Conservation (phyloP, 2,888 invertebrate species). For the Actias luna region DNA sequence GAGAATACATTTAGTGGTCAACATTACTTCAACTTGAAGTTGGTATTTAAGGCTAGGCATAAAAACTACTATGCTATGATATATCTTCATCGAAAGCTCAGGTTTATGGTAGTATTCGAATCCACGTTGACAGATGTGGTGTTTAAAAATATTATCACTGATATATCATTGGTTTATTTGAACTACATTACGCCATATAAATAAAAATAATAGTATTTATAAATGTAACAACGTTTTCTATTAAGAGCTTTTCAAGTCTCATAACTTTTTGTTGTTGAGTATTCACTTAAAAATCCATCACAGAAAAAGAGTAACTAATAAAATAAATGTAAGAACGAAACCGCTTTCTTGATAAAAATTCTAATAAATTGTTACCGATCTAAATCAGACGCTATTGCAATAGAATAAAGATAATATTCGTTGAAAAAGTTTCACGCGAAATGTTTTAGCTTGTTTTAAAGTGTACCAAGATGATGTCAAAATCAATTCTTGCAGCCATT, state of each 20-base stretch:
- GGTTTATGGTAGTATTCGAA: too few species aligned
- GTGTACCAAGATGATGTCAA: constrained; percentile 64
- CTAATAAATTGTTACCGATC: constrained; percentile 14
- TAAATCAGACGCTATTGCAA: constrained; percentile 25
- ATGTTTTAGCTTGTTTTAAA: constrained; percentile 67
- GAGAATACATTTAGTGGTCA: too few species aligned
- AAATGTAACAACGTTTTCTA: neutral
- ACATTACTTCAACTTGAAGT: too few species aligned
- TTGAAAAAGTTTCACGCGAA: constrained; percentile 28
- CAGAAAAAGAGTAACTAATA: constrained; percentile 75
- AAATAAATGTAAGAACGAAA: constrained; percentile 71
- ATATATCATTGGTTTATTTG: too few species aligned
- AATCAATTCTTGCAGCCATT: constrained; percentile 76
- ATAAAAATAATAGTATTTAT: neutral
- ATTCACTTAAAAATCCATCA: constrained; percentile 80
- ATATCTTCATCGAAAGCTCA: too few species aligned
- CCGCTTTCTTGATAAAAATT: constrained; percentile 52
- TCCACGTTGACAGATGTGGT: too few species aligned
- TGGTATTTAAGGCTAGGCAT: too few species aligned
- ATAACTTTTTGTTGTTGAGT: constrained; percentile 51
- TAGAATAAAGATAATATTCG: constrained; percentile 27
- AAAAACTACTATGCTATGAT: too few species aligned
- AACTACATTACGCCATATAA: too few species aligned
- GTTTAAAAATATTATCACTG: too few species aligned
- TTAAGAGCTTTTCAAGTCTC: neutral